Base-by-base conservation (phyloP, 2,797 vertebrate genomes). In the Labroides dimidiatus region DNA sequence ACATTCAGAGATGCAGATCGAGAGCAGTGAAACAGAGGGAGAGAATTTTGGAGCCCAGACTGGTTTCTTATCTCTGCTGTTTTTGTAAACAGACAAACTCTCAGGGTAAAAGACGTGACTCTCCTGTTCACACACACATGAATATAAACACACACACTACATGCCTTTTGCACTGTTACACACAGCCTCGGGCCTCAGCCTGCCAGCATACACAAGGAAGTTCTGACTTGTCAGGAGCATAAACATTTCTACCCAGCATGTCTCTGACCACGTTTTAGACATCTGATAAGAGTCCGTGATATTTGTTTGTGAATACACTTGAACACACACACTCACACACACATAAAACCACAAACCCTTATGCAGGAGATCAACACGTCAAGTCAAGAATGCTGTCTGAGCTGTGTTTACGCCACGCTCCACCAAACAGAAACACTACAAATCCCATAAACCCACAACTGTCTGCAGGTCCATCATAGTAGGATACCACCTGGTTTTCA, bases 341-440 rank as follows among this genome's bases (percentile, higher is more conserved):
- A 66, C 27, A 72, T 43, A 56, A 78, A 86, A 72, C 82, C 81
- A 64, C 84, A 76, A 70, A 59, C 64, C 76, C 72, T 62, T 71
- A 77, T 58, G 77, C 61, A 80, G 79, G 55, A 75, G 82, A 81
- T 81, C 64, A 86, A 81, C 58, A 60, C 70, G 61, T 80, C 69
- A 81, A 57, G 76, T 85, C 67, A 84, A 87, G 84, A 93, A 92
- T 90, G 89, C 77, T 36, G 84, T 50, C 66, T 69, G 62, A 81
- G 83, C 75, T 77, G 72, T 92, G 89, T 94, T 93, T 92, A 92
- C 43, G 48, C 61, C 81, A 88, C 6, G 91, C 92, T 91, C 75
- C n/a, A 64, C 69, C 64, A 66, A 79, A 79, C 82, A 72, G 87
- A 91, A 93, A 93, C 89, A 91, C 87, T 87, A 91, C 88, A 89